phyloP scores from a whole-genome alignment of 2,797 vertebrate species.

The Pseudochromis fuscus region DNA sequence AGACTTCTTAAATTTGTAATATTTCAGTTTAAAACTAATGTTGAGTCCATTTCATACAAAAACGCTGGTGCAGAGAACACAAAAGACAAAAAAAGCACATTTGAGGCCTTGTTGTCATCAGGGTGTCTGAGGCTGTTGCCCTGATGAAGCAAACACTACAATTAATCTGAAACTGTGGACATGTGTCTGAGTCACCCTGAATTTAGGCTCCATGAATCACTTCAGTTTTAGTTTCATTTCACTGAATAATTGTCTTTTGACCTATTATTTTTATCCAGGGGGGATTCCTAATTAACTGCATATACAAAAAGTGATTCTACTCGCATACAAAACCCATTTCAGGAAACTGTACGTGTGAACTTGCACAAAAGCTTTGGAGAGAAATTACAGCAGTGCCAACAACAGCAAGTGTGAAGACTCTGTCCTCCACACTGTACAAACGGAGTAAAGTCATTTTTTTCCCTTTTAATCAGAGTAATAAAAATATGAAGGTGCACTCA shows the following conservation, averaged over 20 bases:
- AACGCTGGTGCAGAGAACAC: too few species aligned
- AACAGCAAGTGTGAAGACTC: too few species aligned
- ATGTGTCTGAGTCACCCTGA: constrained; percentile 7
- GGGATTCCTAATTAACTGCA: background rate
- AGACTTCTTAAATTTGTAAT: background rate
- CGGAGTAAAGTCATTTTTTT: too few species aligned
- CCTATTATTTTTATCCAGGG: background rate
- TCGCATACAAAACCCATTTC: background rate
- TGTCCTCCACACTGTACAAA: too few species aligned
- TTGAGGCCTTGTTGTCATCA: too few species aligned
- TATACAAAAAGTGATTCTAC: background rate
- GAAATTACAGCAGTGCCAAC: background rate
- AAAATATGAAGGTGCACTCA: background rate
- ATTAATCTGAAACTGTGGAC: background rate
- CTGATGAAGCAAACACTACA: background rate
- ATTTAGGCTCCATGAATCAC: constrained; percentile 6
- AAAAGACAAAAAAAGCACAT: too few species aligned
- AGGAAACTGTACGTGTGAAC: background rate
- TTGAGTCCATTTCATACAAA: too few species aligned
- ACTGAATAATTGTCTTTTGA: background rate
- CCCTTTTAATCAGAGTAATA: background rate
- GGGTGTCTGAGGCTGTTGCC: background rate
- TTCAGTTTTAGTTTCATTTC: background rate
- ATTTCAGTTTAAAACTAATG: constrained; percentile 1
- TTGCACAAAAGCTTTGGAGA: background rate